These are phyloP conservation scores for Lycaena phlaeas DNA, from an alignment of 2,888 invertebrate species.

Conservation along the genomic window DNA sequence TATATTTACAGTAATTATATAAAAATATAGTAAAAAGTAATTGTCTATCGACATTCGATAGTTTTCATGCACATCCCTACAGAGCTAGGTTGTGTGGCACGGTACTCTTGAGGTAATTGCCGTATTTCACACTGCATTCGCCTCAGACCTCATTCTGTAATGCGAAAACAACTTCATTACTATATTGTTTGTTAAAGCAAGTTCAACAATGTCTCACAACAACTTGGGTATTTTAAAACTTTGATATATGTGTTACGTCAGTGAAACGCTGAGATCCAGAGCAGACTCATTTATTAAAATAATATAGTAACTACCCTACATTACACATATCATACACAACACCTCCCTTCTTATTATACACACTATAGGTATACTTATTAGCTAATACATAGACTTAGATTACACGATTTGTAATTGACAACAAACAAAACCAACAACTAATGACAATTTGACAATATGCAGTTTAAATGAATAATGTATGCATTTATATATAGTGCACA, in stretches of 20 bases:
- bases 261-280: neutral
- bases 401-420: no score
- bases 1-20: no score
- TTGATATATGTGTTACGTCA: conserved; percentile 3
- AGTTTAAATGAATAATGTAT: no score
- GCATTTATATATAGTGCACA: no score
- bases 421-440: no score
- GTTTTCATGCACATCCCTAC: conserved; percentile 28
- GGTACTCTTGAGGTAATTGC: conserved; percentile 60
- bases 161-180: conserved; percentile 18
- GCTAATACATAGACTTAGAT: neutral
- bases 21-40: neutral
- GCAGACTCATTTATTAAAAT: neutral
- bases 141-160: conserved; percentile 29
- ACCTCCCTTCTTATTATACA: neutral
- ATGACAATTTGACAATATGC: no score
- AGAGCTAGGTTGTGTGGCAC: conserved; percentile 52
- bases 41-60: conserved; percentile 15
- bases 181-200: conserved; percentile 10
- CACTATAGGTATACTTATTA: neutral
- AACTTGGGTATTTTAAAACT: no score
- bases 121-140: conserved; percentile 45
- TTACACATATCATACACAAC: neutral
- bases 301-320: neutral
- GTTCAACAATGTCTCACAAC: no score